phyloP scores from a whole-genome alignment of 1,140 invertebrate species.

The Phenacoccus solenopsis region DNA sequence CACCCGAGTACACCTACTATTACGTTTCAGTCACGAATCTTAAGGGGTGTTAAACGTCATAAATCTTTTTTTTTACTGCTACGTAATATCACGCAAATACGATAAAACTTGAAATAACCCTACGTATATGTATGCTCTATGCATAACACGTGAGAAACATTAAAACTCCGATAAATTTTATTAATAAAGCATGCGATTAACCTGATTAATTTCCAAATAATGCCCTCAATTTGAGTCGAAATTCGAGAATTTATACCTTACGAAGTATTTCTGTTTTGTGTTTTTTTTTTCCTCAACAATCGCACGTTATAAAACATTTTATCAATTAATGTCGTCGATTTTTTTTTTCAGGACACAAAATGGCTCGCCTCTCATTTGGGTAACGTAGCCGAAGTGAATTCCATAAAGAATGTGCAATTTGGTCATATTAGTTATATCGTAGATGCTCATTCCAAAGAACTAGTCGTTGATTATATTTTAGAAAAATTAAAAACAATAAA shows the following conservation, averaged over 20 bases:
- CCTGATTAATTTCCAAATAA: not conserved
- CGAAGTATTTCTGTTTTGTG: too few relatives aligned
- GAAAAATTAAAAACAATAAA: constrained; percentile 1
- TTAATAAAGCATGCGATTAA: not conserved
- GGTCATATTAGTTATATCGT: constrained; percentile 19
- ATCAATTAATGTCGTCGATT: not conserved
- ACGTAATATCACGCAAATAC: not conserved
- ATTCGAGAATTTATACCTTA: too few relatives aligned
- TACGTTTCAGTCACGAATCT: not conserved
- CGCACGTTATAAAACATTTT: not conserved
- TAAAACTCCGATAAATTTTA: not conserved
- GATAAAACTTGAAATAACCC: not conserved
- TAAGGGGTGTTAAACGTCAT: not conserved
- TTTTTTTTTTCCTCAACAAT: not conserved
- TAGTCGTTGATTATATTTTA: constrained; percentile 16
- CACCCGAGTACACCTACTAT: not conserved
- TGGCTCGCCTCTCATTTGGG: constrained; percentile 18
- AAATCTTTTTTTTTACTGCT: not conserved
- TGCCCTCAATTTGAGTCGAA: too few relatives aligned
- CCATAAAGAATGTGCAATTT: constrained; percentile 19
- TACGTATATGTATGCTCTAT: not conserved
- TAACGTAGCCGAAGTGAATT: constrained; percentile 19
- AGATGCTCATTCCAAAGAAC: constrained; percentile 16
- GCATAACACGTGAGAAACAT: not conserved
- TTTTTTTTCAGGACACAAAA: constrained; percentile 15